Conservation (phyloP, 2,888 invertebrate species). For the Pseudanteris insignis region DNA sequence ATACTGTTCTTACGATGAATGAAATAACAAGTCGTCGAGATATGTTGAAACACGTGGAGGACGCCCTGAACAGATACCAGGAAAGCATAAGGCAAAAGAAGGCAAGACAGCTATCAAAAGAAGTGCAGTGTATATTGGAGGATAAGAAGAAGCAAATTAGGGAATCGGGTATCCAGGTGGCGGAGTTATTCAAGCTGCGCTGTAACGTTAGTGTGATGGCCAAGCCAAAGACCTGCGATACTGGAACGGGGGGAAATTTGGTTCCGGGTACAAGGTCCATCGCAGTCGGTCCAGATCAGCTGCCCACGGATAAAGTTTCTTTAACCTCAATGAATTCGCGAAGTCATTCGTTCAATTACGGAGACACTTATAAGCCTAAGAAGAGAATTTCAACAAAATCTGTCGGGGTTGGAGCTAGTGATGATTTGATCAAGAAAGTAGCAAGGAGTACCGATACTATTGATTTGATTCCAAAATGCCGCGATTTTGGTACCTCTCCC, state of each 20-base stretch:
- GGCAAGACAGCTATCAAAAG: slow-evolving; percentile 42
- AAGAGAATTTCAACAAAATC: slow-evolving; percentile 54
- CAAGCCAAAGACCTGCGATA: slow-evolving; percentile 61
- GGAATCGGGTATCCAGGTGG: slow-evolving; percentile 52
- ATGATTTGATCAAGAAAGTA: slow-evolving; percentile 53
- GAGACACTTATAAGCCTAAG: slow-evolving; percentile 68
- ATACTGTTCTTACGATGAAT: slow-evolving; percentile 63
- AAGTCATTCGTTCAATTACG: slow-evolving; percentile 72
- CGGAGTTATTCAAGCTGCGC: slow-evolving; percentile 54
- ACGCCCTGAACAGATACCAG: slow-evolving; percentile 52
- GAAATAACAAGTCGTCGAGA: slow-evolving; percentile 54
- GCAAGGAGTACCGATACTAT: slow-evolving; percentile 66
- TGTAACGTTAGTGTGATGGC: slow-evolving; percentile 61
- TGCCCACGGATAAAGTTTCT: slow-evolving; percentile 66
- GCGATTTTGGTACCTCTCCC: slow-evolving; percentile 63
- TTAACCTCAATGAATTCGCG: slow-evolving; percentile 68
- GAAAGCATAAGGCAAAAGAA: slow-evolving; percentile 48
- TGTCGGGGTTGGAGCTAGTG: slow-evolving; percentile 53
- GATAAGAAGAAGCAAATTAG: slow-evolving; percentile 28
- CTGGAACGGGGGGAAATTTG: slow-evolving; percentile 62
- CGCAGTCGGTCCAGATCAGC: slow-evolving; percentile 71
- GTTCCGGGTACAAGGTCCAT: slow-evolving; percentile 68
- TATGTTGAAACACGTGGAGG: slow-evolving; percentile 53
- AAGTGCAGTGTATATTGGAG: slow-evolving; percentile 50
- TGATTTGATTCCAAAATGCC: slow-evolving; percentile 57